Evolutionary conservation across 2,113 vertebrate genomes (phyloP).

Genomic region (Pygoscelis adeliae): DNA sequence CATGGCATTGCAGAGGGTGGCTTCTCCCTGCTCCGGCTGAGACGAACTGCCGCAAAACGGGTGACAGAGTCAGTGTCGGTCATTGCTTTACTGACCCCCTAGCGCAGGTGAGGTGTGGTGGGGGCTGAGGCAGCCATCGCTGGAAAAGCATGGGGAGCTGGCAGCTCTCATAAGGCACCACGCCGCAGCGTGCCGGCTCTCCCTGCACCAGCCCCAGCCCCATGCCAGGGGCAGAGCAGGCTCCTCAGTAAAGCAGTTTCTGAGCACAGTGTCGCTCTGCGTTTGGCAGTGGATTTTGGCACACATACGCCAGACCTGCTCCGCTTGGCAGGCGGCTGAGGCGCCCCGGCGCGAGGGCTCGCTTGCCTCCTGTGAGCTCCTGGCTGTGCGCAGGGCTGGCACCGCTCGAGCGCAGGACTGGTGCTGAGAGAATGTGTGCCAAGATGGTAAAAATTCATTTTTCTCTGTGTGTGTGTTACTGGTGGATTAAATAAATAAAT

Average conservation of each 20-base stretch:
- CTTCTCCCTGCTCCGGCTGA: not conserved
- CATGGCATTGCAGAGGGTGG: not conserved
- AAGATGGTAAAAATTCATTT: not conserved
- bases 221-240: not conserved
- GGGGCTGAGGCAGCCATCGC: not conserved
- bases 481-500: not conserved
- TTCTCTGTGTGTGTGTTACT: not conserved
- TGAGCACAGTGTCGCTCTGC: not conserved
- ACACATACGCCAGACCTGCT: not conserved
- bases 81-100: not conserved
- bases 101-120: not conserved
- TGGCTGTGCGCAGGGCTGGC: not conserved
- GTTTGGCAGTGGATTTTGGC: not conserved
- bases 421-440: not conserved
- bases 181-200: not conserved
- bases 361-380: not conserved
- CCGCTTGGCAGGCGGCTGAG: not conserved
- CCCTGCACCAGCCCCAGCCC: not conserved
- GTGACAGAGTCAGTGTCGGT: fast-evolving
- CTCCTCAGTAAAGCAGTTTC: not conserved
- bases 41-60: not conserved
- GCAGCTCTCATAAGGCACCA: not conserved
- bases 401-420: not conserved
- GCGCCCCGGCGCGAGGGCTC: not conserved
- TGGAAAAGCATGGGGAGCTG: not conserved